Evolutionary conservation across 2,888 invertebrate species (phyloP).

Genomic region (Cynaeus angustus): DNA sequence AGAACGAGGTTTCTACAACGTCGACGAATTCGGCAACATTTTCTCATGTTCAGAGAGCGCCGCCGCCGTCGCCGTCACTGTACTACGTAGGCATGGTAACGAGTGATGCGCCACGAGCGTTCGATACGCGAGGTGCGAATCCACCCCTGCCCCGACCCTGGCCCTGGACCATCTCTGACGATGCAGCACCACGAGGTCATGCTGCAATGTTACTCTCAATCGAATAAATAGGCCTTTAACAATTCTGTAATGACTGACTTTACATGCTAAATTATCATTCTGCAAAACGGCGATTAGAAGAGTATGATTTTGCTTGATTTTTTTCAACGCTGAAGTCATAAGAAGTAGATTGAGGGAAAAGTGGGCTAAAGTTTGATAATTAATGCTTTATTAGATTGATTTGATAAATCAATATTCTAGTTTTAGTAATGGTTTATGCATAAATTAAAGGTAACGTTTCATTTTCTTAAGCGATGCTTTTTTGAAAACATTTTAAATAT

Average conservation of each 20-base stretch:
- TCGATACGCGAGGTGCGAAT: slow-evolving; percentile 57
- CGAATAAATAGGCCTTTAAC: slow-evolving; percentile 24
- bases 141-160: slow-evolving; percentile 56
- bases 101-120: slow-evolving; percentile 59
- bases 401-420: too few species aligned
- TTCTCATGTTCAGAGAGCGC: background rate
- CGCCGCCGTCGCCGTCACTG: slow-evolving; percentile 52
- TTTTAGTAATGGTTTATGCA: too few species aligned
- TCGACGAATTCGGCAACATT: slow-evolving; percentile 32
- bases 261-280: too few species aligned
- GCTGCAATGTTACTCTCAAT: slow-evolving; percentile 49
- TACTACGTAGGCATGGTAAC: slow-evolving; percentile 57
- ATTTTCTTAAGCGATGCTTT: too few species aligned
- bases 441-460: too few species aligned
- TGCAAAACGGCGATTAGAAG: too few species aligned
- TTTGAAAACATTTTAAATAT: too few species aligned
- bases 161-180: slow-evolving; percentile 55
- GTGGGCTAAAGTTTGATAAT: too few species aligned
- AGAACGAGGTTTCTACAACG: slow-evolving; percentile 20
- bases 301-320: too few species aligned
- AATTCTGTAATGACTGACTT: slow-evolving; percentile 9
- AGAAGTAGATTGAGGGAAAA: too few species aligned
- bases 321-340: too few species aligned
- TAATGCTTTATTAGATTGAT: too few species aligned
- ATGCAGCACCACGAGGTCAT: slow-evolving; percentile 56